phyloP scores from a whole-genome alignment of 2,113 vertebrate species.

The Thamnophis sirtalis region DNA sequence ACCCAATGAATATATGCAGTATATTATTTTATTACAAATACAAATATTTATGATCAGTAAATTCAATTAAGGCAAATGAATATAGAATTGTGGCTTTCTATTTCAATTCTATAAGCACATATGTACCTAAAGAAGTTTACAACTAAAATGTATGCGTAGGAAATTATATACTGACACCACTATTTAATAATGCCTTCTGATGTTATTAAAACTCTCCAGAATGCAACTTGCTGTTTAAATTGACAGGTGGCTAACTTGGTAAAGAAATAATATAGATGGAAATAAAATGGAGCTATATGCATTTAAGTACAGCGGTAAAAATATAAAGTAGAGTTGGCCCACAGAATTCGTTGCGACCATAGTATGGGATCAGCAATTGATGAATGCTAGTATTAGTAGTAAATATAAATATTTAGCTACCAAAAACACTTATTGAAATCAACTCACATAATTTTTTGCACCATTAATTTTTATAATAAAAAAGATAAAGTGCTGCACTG shows the following conservation, averaged over 20 bases:
- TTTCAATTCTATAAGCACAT: neutral
- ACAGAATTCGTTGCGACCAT: neutral
- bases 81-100: neutral
- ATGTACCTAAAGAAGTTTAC: neutral
- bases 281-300: neutral
- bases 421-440: neutral
- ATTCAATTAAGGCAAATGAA: neutral
- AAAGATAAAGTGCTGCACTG: neutral
- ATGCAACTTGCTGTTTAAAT: neutral
- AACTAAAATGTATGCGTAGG: neutral
- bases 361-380: neutral
- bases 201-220: neutral
- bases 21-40: neutral
- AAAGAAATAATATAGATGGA: conserved; percentile 4
- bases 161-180: neutral
- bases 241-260: neutral
- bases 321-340: neutral
- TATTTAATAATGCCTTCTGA: neutral
- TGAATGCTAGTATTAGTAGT: neutral
- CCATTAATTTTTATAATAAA: neutral
- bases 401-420: neutral
- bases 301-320: conserved; percentile 20
- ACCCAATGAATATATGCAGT: neutral
- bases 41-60: neutral
- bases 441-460: neutral